Conservation (phyloP, 92 coral and sea anemone species). For the Paragorgia papillata region DNA sequence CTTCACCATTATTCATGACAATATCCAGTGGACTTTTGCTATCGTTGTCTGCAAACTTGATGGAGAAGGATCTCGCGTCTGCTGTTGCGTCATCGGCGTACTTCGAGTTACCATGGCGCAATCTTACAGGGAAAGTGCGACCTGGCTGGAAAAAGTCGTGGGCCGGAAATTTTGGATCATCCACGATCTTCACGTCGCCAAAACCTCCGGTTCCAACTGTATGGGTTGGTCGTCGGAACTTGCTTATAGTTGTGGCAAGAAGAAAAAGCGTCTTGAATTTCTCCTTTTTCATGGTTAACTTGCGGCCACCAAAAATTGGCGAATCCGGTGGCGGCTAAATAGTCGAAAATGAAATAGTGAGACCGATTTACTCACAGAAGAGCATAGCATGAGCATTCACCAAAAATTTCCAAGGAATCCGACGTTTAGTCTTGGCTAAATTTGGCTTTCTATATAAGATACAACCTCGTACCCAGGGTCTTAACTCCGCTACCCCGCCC, state of each 20-base stretch:
- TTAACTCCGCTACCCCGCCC: no score
- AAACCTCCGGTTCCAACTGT: constrained; percentile 65
- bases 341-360: neutral
- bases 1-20: constrained; percentile 46
- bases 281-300: constrained; percentile 23
- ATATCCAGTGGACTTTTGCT: constrained; percentile 52
- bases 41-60: constrained; percentile 60
- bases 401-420: no score
- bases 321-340: constrained; percentile 54
- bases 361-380: no score
- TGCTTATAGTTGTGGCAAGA: constrained; percentile 44
- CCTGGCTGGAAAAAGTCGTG: constrained; percentile 58
- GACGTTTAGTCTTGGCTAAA: no score
- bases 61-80: constrained; percentile 47
- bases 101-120: constrained; percentile 54
- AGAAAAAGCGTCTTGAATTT: constrained; percentile 61
- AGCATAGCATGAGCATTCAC: no score
- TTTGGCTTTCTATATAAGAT: no score
- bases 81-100: constrained; percentile 47
- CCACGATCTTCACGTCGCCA: constrained; percentile 61
- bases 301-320: constrained; percentile 16
- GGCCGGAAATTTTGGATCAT: constrained; percentile 52
- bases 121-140: constrained; percentile 47
- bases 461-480: no score
- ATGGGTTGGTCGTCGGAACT: constrained; percentile 72